Percentiles rank a stretch among this genome's conserved stretches.
Evolutionary conservation across 1,140 invertebrate genomes (phyloP).

Genomic region (Heliothis subflexa): DNA sequence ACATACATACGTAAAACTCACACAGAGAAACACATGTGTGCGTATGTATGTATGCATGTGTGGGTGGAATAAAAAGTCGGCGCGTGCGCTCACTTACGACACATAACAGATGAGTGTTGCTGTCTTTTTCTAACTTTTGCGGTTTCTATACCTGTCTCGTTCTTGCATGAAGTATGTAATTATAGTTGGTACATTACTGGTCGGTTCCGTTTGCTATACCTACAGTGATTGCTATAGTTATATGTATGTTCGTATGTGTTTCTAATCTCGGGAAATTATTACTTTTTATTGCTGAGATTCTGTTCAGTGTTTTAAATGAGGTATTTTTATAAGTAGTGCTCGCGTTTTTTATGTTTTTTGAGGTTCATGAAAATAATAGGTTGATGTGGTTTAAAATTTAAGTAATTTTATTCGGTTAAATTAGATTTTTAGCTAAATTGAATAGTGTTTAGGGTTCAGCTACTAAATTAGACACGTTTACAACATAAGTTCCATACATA

Average conservation of each 20-base stretch:
- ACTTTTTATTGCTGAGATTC: slow-evolving; percentile 31
- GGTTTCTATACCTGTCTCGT: slow-evolving; percentile 42
- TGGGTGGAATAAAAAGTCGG: slow-evolving; percentile 61
- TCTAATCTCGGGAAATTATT: slow-evolving; percentile 43
- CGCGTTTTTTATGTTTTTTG: neutral
- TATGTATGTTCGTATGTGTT: slow-evolving; percentile 14
- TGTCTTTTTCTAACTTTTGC: slow-evolving; percentile 33
- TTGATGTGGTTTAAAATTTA: neutral
- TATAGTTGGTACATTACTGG: slow-evolving; percentile 60
- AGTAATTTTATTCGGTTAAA: neutral
- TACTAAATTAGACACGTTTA: no score
- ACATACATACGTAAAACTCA: slow-evolving; percentile 45
- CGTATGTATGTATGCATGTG: slow-evolving; percentile 47
- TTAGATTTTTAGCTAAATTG: neutral
- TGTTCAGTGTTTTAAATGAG: slow-evolving; percentile 34
- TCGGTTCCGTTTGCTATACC: slow-evolving; percentile 48
- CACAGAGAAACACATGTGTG: slow-evolving; percentile 11
- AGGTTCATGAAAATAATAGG: neutral
- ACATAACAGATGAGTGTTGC: slow-evolving; percentile 55
- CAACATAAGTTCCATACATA: no score
- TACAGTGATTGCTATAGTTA: slow-evolving; percentile 42
- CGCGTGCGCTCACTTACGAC: slow-evolving; percentile 64
- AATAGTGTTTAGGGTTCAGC: no score
- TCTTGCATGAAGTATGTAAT: slow-evolving; percentile 57
- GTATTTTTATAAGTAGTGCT: slow-evolving; percentile 4